Evolutionary conservation across 2,113 vertebrate species (phyloP).

Genomic region (Rhagologus leucostigma): DNA sequence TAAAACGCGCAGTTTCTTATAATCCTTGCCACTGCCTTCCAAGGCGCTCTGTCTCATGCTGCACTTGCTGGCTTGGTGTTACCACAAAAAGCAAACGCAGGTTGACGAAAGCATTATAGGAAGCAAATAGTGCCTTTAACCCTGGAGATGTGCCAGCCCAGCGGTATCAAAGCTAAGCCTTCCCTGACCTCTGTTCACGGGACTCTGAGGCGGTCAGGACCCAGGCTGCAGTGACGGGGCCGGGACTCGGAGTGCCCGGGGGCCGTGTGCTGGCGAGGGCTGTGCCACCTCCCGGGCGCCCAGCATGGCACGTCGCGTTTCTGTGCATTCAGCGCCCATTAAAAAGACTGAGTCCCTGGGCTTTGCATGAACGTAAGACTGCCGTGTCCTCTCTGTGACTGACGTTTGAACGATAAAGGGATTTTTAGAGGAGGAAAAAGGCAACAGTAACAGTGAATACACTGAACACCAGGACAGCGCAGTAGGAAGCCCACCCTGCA

Average conservation of each 20-base stretch:
- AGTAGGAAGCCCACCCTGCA: not conserved
- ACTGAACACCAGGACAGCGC: not conserved
- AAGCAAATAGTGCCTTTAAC: not conserved
- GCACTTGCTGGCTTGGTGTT: not conserved
- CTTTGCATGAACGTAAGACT: not conserved
- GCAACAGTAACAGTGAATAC: not conserved
- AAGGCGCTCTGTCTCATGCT: not conserved
- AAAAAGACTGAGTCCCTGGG: not conserved
- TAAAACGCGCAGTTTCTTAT: not conserved
- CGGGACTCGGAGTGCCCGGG: rapidly evolving
- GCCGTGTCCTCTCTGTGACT: not conserved
- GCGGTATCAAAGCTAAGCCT: not conserved
- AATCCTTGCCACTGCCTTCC: not conserved
- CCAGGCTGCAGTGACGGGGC: not conserved
- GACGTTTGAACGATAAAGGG: not conserved
- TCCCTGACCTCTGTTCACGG: not conserved
- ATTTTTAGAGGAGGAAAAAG: not conserved
- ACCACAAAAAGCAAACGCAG: not conserved
- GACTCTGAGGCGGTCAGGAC: not conserved
- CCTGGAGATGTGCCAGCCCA: not conserved
- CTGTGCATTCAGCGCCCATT: not conserved
- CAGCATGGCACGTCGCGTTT: rapidly evolving
- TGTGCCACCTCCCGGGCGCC: not conserved
- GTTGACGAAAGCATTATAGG: not conserved
- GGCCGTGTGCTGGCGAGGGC: not conserved